Evolutionary conservation across 2,888 invertebrate species (phyloP).

Genomic region (Carcina quercana): DNA sequence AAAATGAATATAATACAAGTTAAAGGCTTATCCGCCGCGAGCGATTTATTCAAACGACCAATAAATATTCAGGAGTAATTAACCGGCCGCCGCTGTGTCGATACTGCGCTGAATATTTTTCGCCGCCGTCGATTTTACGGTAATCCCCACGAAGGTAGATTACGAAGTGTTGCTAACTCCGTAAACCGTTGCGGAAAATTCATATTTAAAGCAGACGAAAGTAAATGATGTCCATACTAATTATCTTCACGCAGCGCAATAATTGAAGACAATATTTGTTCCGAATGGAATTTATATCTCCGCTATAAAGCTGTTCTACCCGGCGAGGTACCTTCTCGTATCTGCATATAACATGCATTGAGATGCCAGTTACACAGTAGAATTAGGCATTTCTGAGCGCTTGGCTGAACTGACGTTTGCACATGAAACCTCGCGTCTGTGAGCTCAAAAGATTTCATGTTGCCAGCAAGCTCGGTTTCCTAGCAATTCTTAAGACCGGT

Average conservation of each 20-base stretch:
- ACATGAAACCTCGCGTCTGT: conserved; percentile 37
- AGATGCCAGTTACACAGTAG: neutral
- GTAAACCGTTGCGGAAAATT: conserved; percentile 36
- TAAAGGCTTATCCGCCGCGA: conserved; percentile 56
- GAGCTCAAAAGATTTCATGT: conserved; percentile 51
- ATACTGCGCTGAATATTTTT: conserved; percentile 57
- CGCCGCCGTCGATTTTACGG: conserved; percentile 52
- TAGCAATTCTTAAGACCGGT: too few relatives aligned
- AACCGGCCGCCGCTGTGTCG: conserved; percentile 50
- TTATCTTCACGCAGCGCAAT: conserved; percentile 17
- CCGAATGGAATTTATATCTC: too few relatives aligned
- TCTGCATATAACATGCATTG: too few relatives aligned
- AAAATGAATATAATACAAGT: conserved; percentile 58
- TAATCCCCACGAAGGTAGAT: conserved; percentile 61
- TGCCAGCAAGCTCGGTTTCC: conserved; percentile 36
- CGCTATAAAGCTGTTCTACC: too few relatives aligned
- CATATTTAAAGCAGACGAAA: conserved; percentile 34
- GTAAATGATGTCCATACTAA: conserved; percentile 27
- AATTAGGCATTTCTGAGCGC: conserved; percentile 20
- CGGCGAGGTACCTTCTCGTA: too few relatives aligned
- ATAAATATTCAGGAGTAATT: conserved; percentile 73
- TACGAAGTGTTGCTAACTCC: conserved; percentile 52
- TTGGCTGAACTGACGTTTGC: conserved; percentile 31
- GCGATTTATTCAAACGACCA: conserved; percentile 71
- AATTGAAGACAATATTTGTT: neutral